These are phyloP conservation scores for Keiferia lycopersicella DNA, from an alignment of 2,888 invertebrate species.

Conservation along the genomic window DNA sequence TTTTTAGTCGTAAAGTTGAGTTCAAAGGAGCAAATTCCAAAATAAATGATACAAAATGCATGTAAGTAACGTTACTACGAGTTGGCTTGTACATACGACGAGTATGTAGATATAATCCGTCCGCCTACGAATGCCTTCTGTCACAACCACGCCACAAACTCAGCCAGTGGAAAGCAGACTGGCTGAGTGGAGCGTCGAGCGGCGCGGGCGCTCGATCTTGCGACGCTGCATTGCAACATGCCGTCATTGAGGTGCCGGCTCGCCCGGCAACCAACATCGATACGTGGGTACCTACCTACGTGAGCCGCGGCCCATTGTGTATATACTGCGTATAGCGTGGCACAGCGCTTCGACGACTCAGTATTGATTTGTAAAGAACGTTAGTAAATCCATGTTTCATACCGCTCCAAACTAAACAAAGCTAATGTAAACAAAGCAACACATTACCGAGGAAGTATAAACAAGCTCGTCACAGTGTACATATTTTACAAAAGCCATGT, in stretches of 20 bases:
- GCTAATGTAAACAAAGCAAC: conserved; percentile 19
- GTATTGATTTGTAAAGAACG: conserved; percentile 5
- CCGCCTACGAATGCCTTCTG: conserved; percentile 14
- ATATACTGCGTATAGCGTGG: background rate
- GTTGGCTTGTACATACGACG: no score
- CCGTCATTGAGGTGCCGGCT: conserved; percentile 36
- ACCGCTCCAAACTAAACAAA: conserved; percentile 8
- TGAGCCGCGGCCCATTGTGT: conserved; percentile 18
- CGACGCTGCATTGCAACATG: conserved; percentile 35
- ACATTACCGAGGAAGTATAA: conserved; percentile 12
- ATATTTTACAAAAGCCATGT: conserved; percentile 10
- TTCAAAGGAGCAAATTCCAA: background rate
- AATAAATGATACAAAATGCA: background rate
- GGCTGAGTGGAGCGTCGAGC: conserved; percentile 24
- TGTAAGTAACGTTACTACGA: background rate
- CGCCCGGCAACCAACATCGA: conserved; percentile 31
- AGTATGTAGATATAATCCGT: no score
- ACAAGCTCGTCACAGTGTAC: conserved; percentile 4
- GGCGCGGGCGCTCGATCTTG: conserved; percentile 30
- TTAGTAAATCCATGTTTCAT: background rate
- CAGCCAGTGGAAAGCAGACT: conserved; percentile 33
- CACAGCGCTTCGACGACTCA: background rate
- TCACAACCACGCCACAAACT: conserved; percentile 18
- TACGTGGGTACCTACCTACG: conserved; percentile 23
- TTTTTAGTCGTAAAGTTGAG: background rate